Conservation (phyloP, 2,888 invertebrate species). For the Cheilosia urbana region DNA sequence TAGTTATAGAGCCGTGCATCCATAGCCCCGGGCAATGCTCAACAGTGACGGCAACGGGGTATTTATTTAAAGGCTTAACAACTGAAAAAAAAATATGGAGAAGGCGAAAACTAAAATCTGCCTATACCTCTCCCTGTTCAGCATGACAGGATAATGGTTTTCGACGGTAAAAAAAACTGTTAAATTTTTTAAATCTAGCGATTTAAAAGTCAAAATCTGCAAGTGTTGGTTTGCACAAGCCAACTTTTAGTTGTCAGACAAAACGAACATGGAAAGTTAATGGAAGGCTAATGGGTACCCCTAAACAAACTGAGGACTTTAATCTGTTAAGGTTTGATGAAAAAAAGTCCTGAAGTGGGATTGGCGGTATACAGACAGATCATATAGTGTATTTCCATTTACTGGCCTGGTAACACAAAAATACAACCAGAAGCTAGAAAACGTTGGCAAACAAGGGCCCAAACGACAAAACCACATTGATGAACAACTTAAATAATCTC, state of each 20-base stretch:
- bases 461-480: too few relatives aligned
- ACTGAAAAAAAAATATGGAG: slow-evolving; percentile 1
- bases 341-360: not conserved
- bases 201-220: not conserved
- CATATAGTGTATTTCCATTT: too few relatives aligned
- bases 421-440: too few relatives aligned
- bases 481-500: too few relatives aligned
- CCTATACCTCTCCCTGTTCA: not conserved
- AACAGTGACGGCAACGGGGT: slow-evolving; percentile 21
- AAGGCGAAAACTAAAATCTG: not conserved
- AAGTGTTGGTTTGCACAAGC: not conserved
- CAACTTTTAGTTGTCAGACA: not conserved
- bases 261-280: not conserved
- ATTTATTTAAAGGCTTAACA: slow-evolving; percentile 62
- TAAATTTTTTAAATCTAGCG: slow-evolving; percentile 9
- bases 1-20: slow-evolving; percentile 2
- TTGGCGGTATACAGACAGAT: too few relatives aligned
- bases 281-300: not conserved
- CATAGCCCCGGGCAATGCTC: slow-evolving; percentile 43
- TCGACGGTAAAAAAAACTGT: not conserved
- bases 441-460: too few relatives aligned
- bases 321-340: not conserved
- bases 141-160: slow-evolving; percentile 12
- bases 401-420: too few relatives aligned
- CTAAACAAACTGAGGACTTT: not conserved